Conservation (phyloP, 2,888 invertebrate genomes). For the Synanthedon vespiformis region DNA sequence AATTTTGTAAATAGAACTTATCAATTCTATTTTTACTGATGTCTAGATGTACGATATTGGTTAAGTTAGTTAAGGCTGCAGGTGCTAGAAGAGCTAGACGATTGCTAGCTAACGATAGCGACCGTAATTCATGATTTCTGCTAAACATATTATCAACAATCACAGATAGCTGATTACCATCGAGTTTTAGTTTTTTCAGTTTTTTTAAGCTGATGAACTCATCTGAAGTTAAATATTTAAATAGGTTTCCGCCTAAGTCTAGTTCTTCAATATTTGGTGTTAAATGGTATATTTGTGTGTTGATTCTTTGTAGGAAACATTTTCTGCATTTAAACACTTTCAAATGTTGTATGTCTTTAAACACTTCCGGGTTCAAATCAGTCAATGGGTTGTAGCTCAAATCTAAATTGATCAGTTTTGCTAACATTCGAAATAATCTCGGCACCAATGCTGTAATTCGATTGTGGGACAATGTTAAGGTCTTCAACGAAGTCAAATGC, state of each 20-base stretch:
- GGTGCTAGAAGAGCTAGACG: constrained; percentile 80
- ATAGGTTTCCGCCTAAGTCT: constrained; percentile 82
- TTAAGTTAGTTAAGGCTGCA: constrained; percentile 79
- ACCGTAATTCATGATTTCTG: constrained; percentile 64
- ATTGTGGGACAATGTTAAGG: constrained; percentile 76
- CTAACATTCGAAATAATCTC: constrained; percentile 79
- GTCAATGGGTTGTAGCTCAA: constrained; percentile 80
- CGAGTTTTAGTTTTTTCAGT: constrained; percentile 74
- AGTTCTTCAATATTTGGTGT: constrained; percentile 78
- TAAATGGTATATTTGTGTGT: constrained; percentile 83
- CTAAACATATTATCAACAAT: constrained; percentile 79
- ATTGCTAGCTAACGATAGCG: constrained; percentile 76
- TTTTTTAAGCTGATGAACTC: constrained; percentile 78
- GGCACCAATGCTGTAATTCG: constrained; percentile 77
- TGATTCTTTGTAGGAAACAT: constrained; percentile 79
- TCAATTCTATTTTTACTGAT: constrained; percentile 82
- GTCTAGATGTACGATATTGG: constrained; percentile 76
- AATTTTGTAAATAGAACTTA: constrained; percentile 72
- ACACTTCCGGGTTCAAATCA: constrained; percentile 82
- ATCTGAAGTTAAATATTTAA: constrained; percentile 79
- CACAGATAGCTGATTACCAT: constrained; percentile 83
- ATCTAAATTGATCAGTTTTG: constrained; percentile 77
- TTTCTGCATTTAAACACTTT: constrained; percentile 78
- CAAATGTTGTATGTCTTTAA: constrained; percentile 81
- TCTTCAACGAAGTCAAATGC: constrained; percentile 77